phyloP scores from a whole-genome alignment of 2,113 vertebrate genomes.

The Gambusia affinis region DNA sequence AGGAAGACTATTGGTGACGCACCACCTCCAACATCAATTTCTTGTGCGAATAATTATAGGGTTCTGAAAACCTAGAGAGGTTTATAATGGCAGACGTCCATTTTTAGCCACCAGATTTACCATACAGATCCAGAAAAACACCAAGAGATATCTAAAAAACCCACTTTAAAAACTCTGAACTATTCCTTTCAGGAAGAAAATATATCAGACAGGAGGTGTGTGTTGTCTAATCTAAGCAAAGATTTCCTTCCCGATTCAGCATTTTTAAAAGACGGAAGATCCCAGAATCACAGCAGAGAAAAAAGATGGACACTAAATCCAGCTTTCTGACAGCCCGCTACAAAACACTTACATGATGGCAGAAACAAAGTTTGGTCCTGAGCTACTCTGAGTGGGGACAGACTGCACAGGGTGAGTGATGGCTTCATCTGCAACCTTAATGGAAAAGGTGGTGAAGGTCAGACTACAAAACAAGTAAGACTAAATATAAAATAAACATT shows the following conservation, averaged over 20 bases:
- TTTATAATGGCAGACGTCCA: neutral
- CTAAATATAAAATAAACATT: conserved; percentile 11
- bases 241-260: neutral
- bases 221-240: neutral
- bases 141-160: neutral
- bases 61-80: too few relatives aligned
- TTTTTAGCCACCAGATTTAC: neutral
- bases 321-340: conserved; percentile 18
- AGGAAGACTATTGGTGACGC: neutral
- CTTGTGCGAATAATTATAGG: neutral
- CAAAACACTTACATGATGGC: conserved; percentile 12
- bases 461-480: conserved; percentile 41
- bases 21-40: neutral
- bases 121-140: neutral
- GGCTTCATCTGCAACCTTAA: conserved; percentile 56
- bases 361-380: conserved; percentile 61
- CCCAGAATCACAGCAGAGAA: conserved; percentile 8
- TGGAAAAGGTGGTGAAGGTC: conserved; percentile 15
- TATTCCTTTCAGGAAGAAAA: neutral
- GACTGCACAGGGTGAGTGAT: conserved; percentile 48
- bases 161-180: neutral
- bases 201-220: neutral
- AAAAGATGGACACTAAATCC: neutral
- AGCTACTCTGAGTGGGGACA: conserved; percentile 46
- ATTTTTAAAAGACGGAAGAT: neutral